Conservation (phyloP, 1,140 invertebrate genomes). For the Goniozus legneri region DNA sequence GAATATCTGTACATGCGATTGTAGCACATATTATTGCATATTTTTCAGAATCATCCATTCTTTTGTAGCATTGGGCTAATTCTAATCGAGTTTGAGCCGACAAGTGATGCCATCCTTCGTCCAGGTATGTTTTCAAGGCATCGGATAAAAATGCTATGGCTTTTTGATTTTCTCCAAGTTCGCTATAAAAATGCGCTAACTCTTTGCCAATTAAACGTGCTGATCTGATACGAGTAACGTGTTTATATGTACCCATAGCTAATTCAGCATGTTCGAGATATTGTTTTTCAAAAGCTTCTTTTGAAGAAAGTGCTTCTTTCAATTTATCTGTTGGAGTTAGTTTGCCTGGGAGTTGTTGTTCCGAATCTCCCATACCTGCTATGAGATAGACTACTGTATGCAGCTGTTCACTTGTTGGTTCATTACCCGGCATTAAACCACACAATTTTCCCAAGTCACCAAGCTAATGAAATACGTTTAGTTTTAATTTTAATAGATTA, state of each 20-base stretch:
- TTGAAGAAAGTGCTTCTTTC: slow-evolving; percentile 87
- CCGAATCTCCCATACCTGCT: slow-evolving; percentile 79
- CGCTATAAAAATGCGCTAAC: slow-evolving; percentile 85
- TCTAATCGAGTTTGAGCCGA: slow-evolving; percentile 78
- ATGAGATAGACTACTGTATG: slow-evolving; percentile 86
- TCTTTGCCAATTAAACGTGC: slow-evolving; percentile 86
- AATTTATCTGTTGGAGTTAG: slow-evolving; percentile 79
- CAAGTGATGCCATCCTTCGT: slow-evolving; percentile 81
- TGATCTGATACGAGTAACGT: slow-evolving; percentile 81
- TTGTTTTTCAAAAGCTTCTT: slow-evolving; percentile 83
- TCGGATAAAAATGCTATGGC: slow-evolving; percentile 85
- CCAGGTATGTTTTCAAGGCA: slow-evolving; percentile 78
- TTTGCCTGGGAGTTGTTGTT: slow-evolving; percentile 50
- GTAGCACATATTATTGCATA: slow-evolving; percentile 73
- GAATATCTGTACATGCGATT: slow-evolving; percentile 69
- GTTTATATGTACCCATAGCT: slow-evolving; percentile 95
- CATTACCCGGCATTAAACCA: slow-evolving; percentile 84
- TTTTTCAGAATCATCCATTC: slow-evolving; percentile 71
- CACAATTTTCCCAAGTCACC: slow-evolving; percentile 84
- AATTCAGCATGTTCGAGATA: slow-evolving; percentile 92
- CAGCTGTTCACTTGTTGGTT: slow-evolving; percentile 80
- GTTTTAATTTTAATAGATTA: not conserved
- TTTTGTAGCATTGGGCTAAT: slow-evolving; percentile 80
- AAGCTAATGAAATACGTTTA: slow-evolving; percentile 56
- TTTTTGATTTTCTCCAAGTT: slow-evolving; percentile 81